Base-by-base conservation (phyloP, 2,797 vertebrate genomes). In the Catostomus latipinnis region DNA sequence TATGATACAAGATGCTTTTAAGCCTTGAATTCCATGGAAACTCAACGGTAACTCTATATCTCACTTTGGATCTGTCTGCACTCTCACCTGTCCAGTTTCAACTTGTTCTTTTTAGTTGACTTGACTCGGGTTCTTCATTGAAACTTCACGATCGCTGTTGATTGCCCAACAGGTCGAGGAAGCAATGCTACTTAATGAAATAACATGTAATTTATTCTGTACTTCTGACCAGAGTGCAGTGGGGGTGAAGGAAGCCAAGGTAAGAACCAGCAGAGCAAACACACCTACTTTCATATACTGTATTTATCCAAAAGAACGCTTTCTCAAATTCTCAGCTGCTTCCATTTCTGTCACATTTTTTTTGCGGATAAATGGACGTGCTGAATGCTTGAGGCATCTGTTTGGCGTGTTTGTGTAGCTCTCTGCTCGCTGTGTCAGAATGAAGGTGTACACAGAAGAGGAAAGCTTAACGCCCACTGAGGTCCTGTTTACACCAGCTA, bases 151-250 rank as follows among this genome's bases (percentile, higher is more conserved):
- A 92, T 93, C 92, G 91, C 93, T 94, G 91, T 94, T 93, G 93
- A 93, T 94, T 94, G 93, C 91, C 91, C 93, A 93, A 94, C 93
- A 94, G 94, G 94, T 94, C 90, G 93, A 95, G 92, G 94, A 95
- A 93, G 91, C 93, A 88, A 93, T 94, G 93, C 93, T 95, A 92
- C 94, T 94, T 91, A 94, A 94, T 95, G 94, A 94, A 93, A 93
- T 93, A 94, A 89, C 94, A 85, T 95, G 91, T 94, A 91, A 94
- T 92, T 90, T 94, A 93, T 96, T 95, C 92, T 93, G 90, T 95
- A 94, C 90, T 91, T 93, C 94, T 93, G 94, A 94, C 93, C 94
- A 95, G 94, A 95, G 93, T 92, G 92, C 91, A 88, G 93, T 91
- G 86, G 93, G 92, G 91, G 92, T 93, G 90, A 92, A 93, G 88